phyloP scores from a whole-genome alignment of 2,888 invertebrate genomes.

The Mythimna albipuncta region DNA sequence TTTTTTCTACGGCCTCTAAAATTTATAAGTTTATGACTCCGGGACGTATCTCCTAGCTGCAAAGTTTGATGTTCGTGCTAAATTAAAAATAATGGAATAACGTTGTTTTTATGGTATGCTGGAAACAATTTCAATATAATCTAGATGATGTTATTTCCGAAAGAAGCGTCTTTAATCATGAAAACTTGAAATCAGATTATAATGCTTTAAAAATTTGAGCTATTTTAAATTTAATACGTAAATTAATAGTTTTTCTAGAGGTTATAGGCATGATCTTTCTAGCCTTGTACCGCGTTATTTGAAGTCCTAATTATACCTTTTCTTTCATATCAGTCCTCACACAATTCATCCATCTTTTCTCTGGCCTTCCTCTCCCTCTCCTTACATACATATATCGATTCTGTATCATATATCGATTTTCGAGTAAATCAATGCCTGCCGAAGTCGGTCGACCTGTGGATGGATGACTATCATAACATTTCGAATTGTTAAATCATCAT shows the following conservation, averaged over 20 bases:
- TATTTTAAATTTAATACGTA: not conserved
- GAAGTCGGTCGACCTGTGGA: no score
- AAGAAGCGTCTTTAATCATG: constrained; percentile 8
- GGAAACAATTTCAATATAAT: constrained; percentile 19
- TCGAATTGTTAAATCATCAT: no score
- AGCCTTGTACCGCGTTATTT: no score
- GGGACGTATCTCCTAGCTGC: constrained; percentile 32
- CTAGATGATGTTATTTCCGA: constrained; percentile 7
- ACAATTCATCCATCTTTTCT: no score
- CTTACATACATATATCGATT: no score
- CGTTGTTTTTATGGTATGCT: constrained; percentile 26
- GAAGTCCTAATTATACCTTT: no score
- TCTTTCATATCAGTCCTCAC: no score
- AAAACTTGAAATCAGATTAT: not conserved
- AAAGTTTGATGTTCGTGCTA: constrained; percentile 47
- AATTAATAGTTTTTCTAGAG: not conserved
- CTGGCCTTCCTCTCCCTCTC: no score
- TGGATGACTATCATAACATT: no score
- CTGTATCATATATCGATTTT: no score
- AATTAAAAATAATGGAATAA: constrained; percentile 50
- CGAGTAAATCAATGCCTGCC: no score
- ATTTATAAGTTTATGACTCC: constrained; percentile 58
- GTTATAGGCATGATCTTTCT: no score
- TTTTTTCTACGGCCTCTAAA: constrained; percentile 62
- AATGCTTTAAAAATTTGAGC: not conserved